phyloP scores from a whole-genome alignment of 2,797 vertebrate species.

The Discoglossus pictus region DNA sequence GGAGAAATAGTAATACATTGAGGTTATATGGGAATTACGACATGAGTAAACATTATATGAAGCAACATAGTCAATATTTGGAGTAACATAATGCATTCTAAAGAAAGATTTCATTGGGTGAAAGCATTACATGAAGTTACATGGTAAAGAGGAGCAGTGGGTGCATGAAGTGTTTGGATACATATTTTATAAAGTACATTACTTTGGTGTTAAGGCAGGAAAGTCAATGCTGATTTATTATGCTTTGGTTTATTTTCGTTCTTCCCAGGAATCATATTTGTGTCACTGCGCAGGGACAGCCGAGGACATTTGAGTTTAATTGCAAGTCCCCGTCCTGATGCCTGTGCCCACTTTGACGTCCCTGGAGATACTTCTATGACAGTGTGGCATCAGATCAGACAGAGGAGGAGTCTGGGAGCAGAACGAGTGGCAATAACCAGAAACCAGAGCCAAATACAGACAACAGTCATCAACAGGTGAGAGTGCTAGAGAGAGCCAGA shows the following conservation, averaged over 20 bases:
- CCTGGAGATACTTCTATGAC: conserved; percentile 34
- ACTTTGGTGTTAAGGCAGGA: no score
- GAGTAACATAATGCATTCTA: no score
- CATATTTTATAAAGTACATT: no score
- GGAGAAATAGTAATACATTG: no score
- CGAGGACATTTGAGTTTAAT: conserved; percentile 65
- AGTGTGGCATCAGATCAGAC: conserved; percentile 62
- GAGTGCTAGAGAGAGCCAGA: conserved; percentile 5
- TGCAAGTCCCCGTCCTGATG: conserved; percentile 60
- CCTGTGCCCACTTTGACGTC: conserved; percentile 33
- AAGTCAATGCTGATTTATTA: no score
- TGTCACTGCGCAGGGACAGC: conserved; percentile 68
- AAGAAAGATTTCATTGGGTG: no score
- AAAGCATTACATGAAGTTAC: no score
- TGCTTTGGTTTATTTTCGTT: background rate
- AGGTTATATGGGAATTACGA: no score
- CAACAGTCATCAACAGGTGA: conserved; percentile 66
- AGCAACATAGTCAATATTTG: no score
- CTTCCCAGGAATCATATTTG: conserved; percentile 63
- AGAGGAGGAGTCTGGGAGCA: conserved; percentile 26
- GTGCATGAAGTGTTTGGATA: no score
- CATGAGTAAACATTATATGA: no score
- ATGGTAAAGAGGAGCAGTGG: no score
- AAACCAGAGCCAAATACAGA: conserved; percentile 56
- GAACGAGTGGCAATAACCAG: background rate